Evolutionary conservation across 1,140 invertebrate genomes (phyloP).

Genomic region (Centruroides sculpturatus): DNA sequence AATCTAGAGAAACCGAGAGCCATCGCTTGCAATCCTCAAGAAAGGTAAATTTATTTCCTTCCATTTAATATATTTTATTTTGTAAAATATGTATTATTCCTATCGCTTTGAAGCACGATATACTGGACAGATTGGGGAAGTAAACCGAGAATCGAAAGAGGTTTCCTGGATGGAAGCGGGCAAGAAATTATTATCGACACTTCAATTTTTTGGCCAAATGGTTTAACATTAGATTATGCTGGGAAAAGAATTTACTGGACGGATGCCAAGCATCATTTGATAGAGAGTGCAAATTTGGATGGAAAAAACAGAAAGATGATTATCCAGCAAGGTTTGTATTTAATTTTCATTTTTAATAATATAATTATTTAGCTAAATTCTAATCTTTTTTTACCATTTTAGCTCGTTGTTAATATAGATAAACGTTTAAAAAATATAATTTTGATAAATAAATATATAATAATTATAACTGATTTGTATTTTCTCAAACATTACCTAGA

Average conservation of each 20-base stretch:
- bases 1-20: constrained; percentile 57
- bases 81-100: too few species aligned
- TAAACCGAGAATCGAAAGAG: constrained; percentile 33
- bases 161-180: constrained; percentile 50
- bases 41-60: too few species aligned
- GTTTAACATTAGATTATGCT: constrained; percentile 68
- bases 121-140: constrained; percentile 88
- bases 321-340: constrained; percentile 23
- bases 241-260: constrained; percentile 70
- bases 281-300: constrained; percentile 68
- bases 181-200: constrained; percentile 42
- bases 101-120: constrained; percentile 34
- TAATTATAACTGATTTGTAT: too few species aligned
- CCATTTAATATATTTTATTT: too few species aligned
- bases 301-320: constrained; percentile 60
- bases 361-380: too few species aligned
- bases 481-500: too few species aligned
- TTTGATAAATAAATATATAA: too few species aligned
- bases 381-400: too few species aligned
- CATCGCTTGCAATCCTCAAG: constrained; percentile 34
- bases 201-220: constrained; percentile 73
- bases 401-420: too few species aligned
- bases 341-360: too few species aligned
- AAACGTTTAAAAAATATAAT: too few species aligned
- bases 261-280: constrained; percentile 75